Evolutionary conservation across 2,797 vertebrate species (phyloP).

Genomic region (Anableps anableps): DNA sequence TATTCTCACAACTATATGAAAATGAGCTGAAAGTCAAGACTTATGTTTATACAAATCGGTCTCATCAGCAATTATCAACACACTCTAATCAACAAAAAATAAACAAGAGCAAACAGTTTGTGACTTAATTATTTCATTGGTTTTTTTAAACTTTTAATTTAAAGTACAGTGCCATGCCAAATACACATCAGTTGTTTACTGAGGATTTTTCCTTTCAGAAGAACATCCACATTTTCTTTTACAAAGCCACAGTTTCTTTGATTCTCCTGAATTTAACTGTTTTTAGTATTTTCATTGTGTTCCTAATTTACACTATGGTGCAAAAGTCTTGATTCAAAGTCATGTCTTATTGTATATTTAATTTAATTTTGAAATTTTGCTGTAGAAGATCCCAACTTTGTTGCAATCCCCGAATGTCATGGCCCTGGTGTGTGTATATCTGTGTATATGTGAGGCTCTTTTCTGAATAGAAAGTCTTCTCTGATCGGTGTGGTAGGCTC

Average conservation of each 20-base stretch:
- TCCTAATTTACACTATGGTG: neutral
- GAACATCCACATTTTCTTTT: neutral
- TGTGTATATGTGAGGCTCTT: neutral
- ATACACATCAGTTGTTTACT: neutral
- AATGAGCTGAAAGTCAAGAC: neutral
- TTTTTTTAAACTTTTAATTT: neutral
- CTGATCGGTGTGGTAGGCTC: neutral
- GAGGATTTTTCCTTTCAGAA: neutral
- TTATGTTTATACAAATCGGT: neutral
- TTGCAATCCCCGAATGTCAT: too few relatives aligned
- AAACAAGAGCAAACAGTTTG: neutral
- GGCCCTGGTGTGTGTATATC: neutral
- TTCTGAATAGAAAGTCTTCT: neutral
- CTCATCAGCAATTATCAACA: neutral
- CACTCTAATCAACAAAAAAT: neutral
- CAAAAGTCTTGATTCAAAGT: neutral
- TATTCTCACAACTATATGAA: neutral
- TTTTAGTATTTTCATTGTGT: neutral
- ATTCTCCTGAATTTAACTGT: neutral
- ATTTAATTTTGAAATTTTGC: neutral
- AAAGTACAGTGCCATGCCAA: neutral
- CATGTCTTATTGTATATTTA: neutral
- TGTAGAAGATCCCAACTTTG: neutral
- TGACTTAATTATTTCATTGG: too few relatives aligned
- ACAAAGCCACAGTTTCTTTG: neutral